Percentiles rank a stretch among this genome's conserved stretches.
phyloP scores from a whole-genome alignment of 2,888 invertebrate species.

The Escarpia spicata region DNA sequence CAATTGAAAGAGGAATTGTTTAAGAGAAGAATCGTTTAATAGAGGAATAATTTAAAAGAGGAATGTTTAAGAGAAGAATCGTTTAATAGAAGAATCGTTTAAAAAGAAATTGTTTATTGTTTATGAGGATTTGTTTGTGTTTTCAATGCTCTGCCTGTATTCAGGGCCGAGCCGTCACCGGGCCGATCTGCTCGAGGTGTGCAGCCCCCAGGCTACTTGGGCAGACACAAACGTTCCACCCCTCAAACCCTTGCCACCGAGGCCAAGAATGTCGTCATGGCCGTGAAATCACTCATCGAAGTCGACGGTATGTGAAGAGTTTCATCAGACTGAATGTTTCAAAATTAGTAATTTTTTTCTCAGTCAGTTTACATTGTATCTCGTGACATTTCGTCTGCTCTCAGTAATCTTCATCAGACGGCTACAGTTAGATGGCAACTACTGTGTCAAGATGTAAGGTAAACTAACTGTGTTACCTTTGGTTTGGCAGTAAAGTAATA shows the following conservation, averaged over 20 bases:
- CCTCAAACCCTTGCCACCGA: slow-evolving; percentile 35
- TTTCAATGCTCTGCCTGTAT: not conserved
- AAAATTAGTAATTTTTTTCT: no score
- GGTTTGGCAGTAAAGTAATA: no score
- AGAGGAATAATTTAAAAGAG: no score
- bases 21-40: not conserved
- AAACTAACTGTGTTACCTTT: no score
- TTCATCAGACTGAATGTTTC: no score
- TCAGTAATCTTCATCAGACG: no score
- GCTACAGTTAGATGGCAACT: no score
- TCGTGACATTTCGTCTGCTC: no score
- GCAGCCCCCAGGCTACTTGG: slow-evolving; percentile 28
- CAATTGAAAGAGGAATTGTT: not conserved
- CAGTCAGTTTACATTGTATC: no score
- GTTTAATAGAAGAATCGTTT: not conserved
- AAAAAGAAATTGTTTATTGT: not conserved
- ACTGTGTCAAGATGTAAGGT: no score
- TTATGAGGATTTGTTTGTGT: not conserved
- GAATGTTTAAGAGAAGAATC: no score
- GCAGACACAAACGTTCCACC: slow-evolving; percentile 23
- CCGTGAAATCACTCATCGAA: slow-evolving; percentile 56
- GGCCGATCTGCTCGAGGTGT: slow-evolving; percentile 24
- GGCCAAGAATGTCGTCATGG: slow-evolving; percentile 55
- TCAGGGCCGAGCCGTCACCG: slow-evolving; percentile 20
- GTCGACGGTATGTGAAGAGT: slow-evolving; percentile 51